These are phyloP conservation scores for Carassius carassius DNA, from an alignment of 2,113 vertebrate species.

Conservation along the genomic window DNA sequence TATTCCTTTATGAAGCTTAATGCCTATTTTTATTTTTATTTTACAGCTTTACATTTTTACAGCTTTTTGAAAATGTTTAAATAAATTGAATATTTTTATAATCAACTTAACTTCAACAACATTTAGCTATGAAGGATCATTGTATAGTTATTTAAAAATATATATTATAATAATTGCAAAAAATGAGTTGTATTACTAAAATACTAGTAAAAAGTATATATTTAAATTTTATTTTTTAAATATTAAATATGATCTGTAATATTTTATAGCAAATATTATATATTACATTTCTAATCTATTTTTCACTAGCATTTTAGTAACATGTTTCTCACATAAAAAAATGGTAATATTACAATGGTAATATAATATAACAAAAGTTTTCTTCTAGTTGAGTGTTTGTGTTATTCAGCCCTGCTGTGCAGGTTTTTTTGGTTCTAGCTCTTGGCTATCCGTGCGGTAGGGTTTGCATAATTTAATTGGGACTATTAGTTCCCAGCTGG, in stretches of 20 bases:
- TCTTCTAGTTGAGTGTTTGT: neutral
- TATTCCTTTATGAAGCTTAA: neutral
- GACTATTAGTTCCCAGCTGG: conserved; percentile 28
- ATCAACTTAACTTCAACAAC: too few species aligned
- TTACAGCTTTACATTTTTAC: neutral
- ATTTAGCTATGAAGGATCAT: too few species aligned
- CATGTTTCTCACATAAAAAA: neutral
- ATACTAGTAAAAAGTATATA: too few species aligned
- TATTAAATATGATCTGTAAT: too few species aligned
- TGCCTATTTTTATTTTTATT: neutral
- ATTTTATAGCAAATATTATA: too few species aligned
- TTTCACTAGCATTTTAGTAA: too few species aligned
- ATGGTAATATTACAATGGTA: neutral
- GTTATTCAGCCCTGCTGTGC: neutral
- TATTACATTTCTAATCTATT: too few species aligned
- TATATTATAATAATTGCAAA: too few species aligned
- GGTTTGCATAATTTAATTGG: conserved; percentile 22
- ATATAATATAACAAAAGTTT: neutral
- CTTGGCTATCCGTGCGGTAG: neutral
- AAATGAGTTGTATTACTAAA: too few species aligned
- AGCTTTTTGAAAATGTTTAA: neutral
- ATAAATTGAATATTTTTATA: neutral
- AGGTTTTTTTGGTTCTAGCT: neutral
- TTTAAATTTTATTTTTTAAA: too few species aligned
- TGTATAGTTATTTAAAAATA: too few species aligned